Evolutionary conservation across 2,888 invertebrate genomes (phyloP).

Genomic region (Girardia tigrina): DNA sequence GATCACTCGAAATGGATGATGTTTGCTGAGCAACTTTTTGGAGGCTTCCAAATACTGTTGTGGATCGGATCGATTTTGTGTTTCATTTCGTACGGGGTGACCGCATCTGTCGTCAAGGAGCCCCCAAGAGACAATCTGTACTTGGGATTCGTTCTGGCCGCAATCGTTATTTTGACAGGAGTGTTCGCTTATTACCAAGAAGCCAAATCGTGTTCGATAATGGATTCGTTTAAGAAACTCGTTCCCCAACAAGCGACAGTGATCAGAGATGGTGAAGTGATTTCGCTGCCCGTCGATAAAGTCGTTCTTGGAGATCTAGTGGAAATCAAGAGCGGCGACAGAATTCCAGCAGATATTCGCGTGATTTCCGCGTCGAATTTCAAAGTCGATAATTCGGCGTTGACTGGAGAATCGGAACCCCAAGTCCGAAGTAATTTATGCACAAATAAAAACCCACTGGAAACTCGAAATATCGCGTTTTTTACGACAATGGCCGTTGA

Average conservation of each 20-base stretch:
- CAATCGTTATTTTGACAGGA: constrained; percentile 90
- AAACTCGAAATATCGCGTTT: constrained; percentile 66
- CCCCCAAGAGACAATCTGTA: constrained; percentile 56
- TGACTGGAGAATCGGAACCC: constrained; percentile 66
- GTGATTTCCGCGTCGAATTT: constrained; percentile 84
- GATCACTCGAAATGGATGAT: constrained; percentile 47
- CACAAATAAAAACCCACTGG: constrained; percentile 61
- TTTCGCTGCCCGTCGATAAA: constrained; percentile 57
- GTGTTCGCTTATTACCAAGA: constrained; percentile 94
- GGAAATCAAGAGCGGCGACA: constrained; percentile 95
- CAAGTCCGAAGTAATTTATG: constrained; percentile 57
- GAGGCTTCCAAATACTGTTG: constrained; percentile 44
- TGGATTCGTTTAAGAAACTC: constrained; percentile 96
- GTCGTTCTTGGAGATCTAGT: constrained; percentile 90
- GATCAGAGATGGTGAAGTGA: constrained; percentile 53
- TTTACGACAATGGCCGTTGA: constrained; percentile 65
- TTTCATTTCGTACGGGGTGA: constrained; percentile 68
- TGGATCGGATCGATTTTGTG: constrained; percentile 58
- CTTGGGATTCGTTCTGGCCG: constrained; percentile 79
- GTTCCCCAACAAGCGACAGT: constrained; percentile 66
- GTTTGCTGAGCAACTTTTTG: constrained; percentile 45
- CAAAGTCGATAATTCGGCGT: constrained; percentile 64
- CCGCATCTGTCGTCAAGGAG: constrained; percentile 39
- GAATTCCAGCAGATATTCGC: constrained; percentile 91
- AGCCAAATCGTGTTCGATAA: constrained; percentile 89